A percentile compares a stretch with the other conserved stretches of the same genome.
Conservation (phyloP, 2,113 vertebrate genomes). For the Cottus gobio region DNA sequence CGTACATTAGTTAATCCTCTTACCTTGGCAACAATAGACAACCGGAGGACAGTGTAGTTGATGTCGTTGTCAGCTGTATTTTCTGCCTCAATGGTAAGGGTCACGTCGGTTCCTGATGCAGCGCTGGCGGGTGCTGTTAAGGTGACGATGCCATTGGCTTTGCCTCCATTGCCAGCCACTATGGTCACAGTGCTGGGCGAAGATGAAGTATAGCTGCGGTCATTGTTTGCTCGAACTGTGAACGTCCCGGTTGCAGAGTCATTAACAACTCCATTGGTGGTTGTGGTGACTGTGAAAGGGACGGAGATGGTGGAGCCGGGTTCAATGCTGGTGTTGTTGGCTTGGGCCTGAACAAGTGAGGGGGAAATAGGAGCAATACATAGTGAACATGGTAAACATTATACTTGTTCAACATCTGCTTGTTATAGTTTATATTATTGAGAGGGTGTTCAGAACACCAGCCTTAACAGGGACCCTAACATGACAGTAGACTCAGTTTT, state of each 20-base stretch:
- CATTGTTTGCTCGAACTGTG: constrained; percentile 67
- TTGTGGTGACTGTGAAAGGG: constrained; percentile 56
- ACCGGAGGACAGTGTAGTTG: constrained; percentile 76
- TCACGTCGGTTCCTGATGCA: constrained; percentile 73
- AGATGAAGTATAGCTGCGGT: constrained; percentile 44
- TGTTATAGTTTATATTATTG: no score
- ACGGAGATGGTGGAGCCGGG: constrained; percentile 68
- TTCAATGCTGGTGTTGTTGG: constrained; percentile 60
- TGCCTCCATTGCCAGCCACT: constrained; percentile 39
- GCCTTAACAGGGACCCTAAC: no score
- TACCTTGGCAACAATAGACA: constrained; percentile 76
- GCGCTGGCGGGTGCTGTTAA: constrained; percentile 55
- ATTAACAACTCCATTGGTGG: constrained; percentile 18
- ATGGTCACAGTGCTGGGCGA: constrained; percentile 44
- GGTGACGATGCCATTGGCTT: constrained; percentile 53
- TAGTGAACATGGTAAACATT: no score
- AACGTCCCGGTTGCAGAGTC: constrained; percentile 40
- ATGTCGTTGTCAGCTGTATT: constrained; percentile 51
- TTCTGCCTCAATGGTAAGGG: constrained; percentile 74
- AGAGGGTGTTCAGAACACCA: no score
- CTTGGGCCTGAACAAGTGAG: constrained; percentile 44
- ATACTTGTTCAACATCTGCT: no score
- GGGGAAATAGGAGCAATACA: no score
- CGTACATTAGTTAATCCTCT: background rate
- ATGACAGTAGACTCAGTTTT: no score